phyloP scores from a whole-genome alignment of 1,140 invertebrate genomes.

The Pseudomyrmex flavicornis region DNA sequence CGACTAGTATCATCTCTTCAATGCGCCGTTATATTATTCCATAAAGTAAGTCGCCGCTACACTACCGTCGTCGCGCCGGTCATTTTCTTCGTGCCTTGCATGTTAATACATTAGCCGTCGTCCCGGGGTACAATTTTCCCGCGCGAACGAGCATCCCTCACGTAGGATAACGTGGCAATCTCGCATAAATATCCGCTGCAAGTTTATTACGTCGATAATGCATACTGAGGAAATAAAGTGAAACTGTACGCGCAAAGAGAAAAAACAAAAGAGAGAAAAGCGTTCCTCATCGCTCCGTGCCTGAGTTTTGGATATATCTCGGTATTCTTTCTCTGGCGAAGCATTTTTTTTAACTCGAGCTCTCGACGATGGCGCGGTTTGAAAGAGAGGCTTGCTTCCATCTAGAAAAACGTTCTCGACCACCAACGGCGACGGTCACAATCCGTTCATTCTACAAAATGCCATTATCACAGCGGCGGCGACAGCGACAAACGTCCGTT shows the following conservation, averaged over 20 bases:
- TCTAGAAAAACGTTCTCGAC: slow-evolving; percentile 20
- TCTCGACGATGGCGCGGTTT: slow-evolving; percentile 19
- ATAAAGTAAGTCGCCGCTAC: slow-evolving; percentile 30
- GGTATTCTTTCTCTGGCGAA: slow-evolving; percentile 39
- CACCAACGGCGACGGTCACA: slow-evolving; percentile 39
- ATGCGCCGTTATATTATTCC: slow-evolving; percentile 53
- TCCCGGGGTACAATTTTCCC: slow-evolving; percentile 49
- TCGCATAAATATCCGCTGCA: slow-evolving; percentile 57
- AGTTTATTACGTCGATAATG: slow-evolving; percentile 66
- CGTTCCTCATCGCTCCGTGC: background rate
- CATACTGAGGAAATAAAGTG: slow-evolving; percentile 48
- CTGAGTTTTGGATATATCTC: slow-evolving; percentile 38
- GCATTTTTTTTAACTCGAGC: slow-evolving; percentile 43
- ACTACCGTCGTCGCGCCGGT: slow-evolving; percentile 6
- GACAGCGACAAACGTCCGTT: too few relatives aligned
- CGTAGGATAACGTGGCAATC: slow-evolving; percentile 62
- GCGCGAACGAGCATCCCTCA: slow-evolving; percentile 64
- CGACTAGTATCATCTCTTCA: slow-evolving; percentile 63
- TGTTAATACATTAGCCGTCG: slow-evolving; percentile 61
- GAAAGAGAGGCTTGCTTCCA: slow-evolving; percentile 31
- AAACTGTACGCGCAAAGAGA: background rate
- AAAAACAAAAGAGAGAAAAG: background rate
- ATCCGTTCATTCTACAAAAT: slow-evolving; percentile 69
- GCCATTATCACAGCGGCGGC: slow-evolving; percentile 62
- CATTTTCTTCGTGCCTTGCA: slow-evolving; percentile 46